Percentiles rank a stretch among this genome's conserved stretches.
Conservation (phyloP, 2,113 vertebrate species). For the Scomber japonicus region DNA sequence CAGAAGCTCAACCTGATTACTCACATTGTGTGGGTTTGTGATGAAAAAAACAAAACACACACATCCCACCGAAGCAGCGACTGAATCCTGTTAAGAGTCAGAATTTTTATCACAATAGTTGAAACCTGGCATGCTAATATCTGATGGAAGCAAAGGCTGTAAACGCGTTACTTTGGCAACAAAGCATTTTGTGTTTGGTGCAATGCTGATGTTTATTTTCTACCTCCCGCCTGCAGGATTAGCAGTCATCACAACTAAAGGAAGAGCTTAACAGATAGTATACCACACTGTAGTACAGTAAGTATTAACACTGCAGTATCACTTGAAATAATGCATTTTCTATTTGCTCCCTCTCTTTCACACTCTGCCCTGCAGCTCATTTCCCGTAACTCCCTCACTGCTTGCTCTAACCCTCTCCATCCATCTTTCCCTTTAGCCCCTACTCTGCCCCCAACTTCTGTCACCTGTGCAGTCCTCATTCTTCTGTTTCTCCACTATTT, state of each 20-base stretch:
- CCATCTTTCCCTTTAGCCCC: conserved; percentile 56
- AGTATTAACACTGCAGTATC: background rate
- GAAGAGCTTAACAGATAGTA: background rate
- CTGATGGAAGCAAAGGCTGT: conserved; percentile 39
- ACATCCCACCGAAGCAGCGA: conserved; percentile 15
- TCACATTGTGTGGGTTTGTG: conserved; percentile 41
- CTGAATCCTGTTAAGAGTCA: background rate
- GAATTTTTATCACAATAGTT: conserved; percentile 23
- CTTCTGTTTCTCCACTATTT: conserved; percentile 46
- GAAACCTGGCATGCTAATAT: conserved; percentile 29
- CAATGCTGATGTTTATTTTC: conserved; percentile 36
- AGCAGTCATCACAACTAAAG: conserved; percentile 24
- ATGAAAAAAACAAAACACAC: conserved; percentile 31
- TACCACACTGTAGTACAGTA: background rate
- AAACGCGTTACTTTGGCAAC: conserved; percentile 56
- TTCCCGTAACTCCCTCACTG: conserved; percentile 28
- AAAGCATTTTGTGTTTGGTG: conserved; percentile 30
- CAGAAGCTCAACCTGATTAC: conserved; percentile 1
- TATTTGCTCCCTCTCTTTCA: conserved; percentile 2
- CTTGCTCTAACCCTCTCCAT: conserved; percentile 32
- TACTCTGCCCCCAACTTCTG: conserved; percentile 20
- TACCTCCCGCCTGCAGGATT: conserved; percentile 26
- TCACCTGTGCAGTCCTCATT: conserved; percentile 35
- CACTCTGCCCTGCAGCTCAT: conserved; percentile 11
- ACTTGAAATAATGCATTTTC: conserved; percentile 10